These are phyloP conservation scores for Abramis brama DNA, from an alignment of 2,113 vertebrate genomes.

Conservation along the genomic window DNA sequence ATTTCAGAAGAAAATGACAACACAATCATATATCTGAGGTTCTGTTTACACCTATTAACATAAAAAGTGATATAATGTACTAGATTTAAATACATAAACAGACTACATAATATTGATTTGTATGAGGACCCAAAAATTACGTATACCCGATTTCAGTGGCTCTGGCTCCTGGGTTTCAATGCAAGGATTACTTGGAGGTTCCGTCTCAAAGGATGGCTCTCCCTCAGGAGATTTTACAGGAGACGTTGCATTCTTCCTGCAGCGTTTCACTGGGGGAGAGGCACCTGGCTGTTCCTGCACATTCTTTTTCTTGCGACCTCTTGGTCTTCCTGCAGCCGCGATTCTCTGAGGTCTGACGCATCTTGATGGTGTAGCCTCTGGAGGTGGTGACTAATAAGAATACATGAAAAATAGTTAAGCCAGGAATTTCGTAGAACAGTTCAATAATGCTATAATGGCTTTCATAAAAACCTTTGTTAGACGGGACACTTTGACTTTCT, in stretches of 20 bases:
- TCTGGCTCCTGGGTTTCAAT: constrained; percentile 57
- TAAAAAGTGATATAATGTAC: not conserved
- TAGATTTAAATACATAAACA: not conserved
- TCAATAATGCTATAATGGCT: not conserved
- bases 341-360: not conserved
- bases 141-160: constrained; percentile 60
- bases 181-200: constrained; percentile 50
- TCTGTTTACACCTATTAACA: not conserved
- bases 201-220: not conserved
- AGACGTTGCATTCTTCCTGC: not conserved
- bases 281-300: not conserved
- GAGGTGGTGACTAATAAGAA: not conserved
- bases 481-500: constrained; percentile 5
- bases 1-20: not conserved
- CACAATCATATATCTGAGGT: not conserved
- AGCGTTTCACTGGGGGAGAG: constrained; percentile 18
- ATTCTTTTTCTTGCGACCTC: not conserved
- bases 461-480: constrained; percentile 51
- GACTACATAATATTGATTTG: not conserved
- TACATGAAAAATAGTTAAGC: not conserved
- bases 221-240: not conserved
- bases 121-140: not conserved
- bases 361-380: not conserved
- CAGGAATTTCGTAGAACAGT: not conserved
- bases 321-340: not conserved